Base-by-base conservation (phyloP, 2,113 vertebrate genomes). In the Noturus placidus region DNA sequence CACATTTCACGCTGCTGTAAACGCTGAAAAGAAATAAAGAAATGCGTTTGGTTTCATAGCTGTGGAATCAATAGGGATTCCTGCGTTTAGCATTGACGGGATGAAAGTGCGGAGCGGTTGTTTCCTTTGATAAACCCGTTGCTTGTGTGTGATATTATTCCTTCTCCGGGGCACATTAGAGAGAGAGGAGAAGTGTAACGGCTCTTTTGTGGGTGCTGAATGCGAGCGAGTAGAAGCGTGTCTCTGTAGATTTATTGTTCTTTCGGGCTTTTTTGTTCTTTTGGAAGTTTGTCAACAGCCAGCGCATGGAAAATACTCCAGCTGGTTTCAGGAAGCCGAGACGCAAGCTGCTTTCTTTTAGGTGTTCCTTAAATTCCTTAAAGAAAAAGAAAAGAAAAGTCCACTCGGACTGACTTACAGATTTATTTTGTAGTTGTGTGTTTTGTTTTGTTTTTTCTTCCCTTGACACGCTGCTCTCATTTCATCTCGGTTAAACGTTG, bases 201-300 rank as follows among this genome's bases (percentile, higher is more conserved):
- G 86, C 67, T 86, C 65, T 65, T 86, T 91, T 84, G 85, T 81
- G 83, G 89, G 86, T n/a, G 86, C 82, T 89, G 77, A 86, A 65
- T 84, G 83, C 33, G 63, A 69, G 85, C 83, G 70, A 86, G 61
- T 82, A 72, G 74, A 65, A 86, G 19, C 59, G 69, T 81, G 35
- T 85, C 87, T 89, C 50, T 85, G 83, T 61, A 89, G 76, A 90
- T 92, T 89, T 89, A 89, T 87, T 89, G 85, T 83, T 80, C 74
- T 88, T 86, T 87, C 38, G 89, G 90, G 85, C 88, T 85, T 88
- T 88, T 88, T 82, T 87, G 59, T 90, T 57, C 83, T 89, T 90
- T 85, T 91, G 88, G 89, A 90, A 79, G 82, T 89, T 87, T 86
- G 72, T 91, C 86, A 91, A 88, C 83, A 89, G 80, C 72, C 84